Evolutionary conservation across 2,888 invertebrate genomes (phyloP), one percentile per base, ranked within the genome.

Genomic region (Hoplodrina blanda): DNA sequence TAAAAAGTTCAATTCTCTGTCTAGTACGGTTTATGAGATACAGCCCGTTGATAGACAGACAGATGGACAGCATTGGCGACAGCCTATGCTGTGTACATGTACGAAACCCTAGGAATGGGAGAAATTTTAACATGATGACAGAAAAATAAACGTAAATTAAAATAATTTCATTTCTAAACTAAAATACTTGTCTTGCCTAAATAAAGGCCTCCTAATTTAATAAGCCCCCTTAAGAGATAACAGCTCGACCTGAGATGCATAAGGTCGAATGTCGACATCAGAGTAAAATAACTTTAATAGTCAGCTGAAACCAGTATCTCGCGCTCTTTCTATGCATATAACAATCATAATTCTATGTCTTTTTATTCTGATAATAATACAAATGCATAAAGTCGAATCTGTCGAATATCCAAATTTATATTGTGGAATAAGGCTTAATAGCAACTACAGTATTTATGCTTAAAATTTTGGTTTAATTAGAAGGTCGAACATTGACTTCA

Each of bases 301-400:
- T 37, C 19, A 37, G 56, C 13, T 37, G 37, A 56, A 56, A 56
- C 37, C 56, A 19, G 37, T 56, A 56, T 37, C 19, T 37, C 56
- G 56, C 56, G 37, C 56, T 19, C 19, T 15, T 56, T 37, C 2
- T 30, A 30, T 30, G 37, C 19, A 13, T n/a, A 15, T 56, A 37
- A 56, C 56, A 56, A 19, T 56, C 37, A 56, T 37, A 56, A 37
- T 56, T 56, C 56, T 56, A 56, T 56, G 19, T 56, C 37, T 37
- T 56, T 37, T 56, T 56, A 33, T 56, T 56, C 55, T 37, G 33
- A 56, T 19, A 37, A 13, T 6, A 13, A 55, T 37, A 56, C 13
- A 56, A 37, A 56, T 56, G 19, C 37, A 37, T 19, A 56, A 37
- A 13, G 56, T 37, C 19, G 13, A 7, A 56, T 19, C 19, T 37